Percentiles rank a stretch among this genome's conserved stretches.
phyloP scores from a whole-genome alignment of 2,113 vertebrate genomes.

The Maccullochella peelii region DNA sequence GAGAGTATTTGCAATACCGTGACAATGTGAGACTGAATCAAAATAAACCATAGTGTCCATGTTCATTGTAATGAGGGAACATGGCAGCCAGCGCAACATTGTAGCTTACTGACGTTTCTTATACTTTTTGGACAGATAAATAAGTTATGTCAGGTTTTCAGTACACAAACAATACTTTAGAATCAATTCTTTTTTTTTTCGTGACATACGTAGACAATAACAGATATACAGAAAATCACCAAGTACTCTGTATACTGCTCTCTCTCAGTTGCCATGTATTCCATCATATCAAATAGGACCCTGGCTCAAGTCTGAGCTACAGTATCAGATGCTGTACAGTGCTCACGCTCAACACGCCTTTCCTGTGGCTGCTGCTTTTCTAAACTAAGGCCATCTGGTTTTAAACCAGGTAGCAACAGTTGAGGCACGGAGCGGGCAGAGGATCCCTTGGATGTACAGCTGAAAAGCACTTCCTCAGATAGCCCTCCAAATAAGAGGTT shows the following conservation, averaged over 20 bases:
- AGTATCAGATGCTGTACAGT: neutral
- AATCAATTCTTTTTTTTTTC: neutral
- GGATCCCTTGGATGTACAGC: constrained; percentile 37
- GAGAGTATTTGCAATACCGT: neutral
- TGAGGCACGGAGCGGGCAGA: constrained; percentile 14
- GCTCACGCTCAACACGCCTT: neutral
- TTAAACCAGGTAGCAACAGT: constrained; percentile 24
- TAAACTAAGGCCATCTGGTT: constrained; percentile 45
- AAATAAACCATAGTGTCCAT: neutral
- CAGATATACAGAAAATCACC: neutral
- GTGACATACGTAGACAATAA: neutral
- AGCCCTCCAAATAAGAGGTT: constrained; percentile 70
- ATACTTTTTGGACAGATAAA: too few species aligned
- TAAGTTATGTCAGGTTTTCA: too few species aligned
- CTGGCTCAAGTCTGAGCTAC: neutral
- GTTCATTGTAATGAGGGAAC: neutral
- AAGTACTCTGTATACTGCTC: neutral
- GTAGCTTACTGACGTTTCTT: neutral
- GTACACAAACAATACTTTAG: neutral
- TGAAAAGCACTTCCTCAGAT: constrained; percentile 69
- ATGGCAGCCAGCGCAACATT: neutral
- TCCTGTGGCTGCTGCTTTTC: constrained; percentile 3
- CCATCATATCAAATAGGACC: neutral
- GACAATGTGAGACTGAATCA: neutral
- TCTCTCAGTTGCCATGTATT: constrained; percentile 11